Conservation (phyloP, 2,113 vertebrate species). For the Lagenorhynchus albirostris region DNA sequence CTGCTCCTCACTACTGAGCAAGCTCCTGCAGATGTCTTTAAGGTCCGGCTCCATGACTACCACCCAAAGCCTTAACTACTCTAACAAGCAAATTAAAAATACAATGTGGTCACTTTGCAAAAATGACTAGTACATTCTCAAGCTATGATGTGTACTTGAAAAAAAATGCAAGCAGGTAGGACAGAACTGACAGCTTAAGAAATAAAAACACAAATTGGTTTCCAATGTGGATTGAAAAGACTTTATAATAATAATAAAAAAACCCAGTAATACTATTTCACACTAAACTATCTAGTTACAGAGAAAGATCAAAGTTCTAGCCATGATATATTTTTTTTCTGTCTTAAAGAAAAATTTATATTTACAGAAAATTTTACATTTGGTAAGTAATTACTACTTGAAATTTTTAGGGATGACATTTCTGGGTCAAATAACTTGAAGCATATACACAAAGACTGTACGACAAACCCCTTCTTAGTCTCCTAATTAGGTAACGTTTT, state of each 20-base stretch:
- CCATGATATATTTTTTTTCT: background rate
- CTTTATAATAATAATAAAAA: background rate
- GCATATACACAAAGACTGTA: background rate
- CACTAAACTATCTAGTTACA: conserved; percentile 22
- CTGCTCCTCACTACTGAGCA: background rate
- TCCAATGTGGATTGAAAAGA: background rate
- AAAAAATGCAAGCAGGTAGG: background rate
- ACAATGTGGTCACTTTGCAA: background rate
- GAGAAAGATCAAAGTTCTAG: conserved; percentile 2
- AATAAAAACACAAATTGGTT: background rate
- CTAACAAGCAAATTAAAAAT: conserved; percentile 11
- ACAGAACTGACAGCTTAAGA: background rate
- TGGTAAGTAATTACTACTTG: conserved; percentile 23
- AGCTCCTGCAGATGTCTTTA: background rate
- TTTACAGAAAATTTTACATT: conserved; percentile 25
- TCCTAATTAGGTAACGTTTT: background rate
- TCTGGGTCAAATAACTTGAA: conserved; percentile 33
- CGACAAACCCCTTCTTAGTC: background rate
- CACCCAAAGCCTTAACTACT: background rate
- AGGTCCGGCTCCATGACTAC: background rate
- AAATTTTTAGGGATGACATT: conserved; percentile 24
- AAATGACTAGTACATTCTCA: background rate
- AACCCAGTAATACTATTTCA: conserved; percentile 7
- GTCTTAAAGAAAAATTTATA: background rate
- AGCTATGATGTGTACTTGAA: background rate